Evolutionary conservation across 2,888 invertebrate species (phyloP).

Genomic region (Dione juno): DNA sequence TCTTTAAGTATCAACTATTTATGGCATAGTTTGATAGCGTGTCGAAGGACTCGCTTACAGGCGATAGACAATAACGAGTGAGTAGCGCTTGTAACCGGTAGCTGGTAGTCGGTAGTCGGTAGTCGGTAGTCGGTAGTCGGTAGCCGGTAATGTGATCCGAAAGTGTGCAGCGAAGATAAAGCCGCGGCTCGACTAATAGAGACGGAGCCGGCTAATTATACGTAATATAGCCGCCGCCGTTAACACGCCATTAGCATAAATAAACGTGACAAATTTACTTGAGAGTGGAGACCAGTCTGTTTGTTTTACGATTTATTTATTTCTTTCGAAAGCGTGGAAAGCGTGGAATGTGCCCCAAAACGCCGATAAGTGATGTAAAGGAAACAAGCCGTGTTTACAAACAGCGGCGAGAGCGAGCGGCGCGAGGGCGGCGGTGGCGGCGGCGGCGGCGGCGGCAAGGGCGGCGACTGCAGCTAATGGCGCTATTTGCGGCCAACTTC

Average conservation of each 20-base stretch:
- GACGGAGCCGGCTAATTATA: constrained; percentile 27
- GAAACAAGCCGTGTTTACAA: constrained; percentile 61
- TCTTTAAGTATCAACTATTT: background rate
- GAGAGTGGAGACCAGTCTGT: constrained; percentile 42
- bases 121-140: background rate
- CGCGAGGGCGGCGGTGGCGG: constrained; percentile 18
- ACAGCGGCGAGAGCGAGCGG: constrained; percentile 48
- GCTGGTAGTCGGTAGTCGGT: background rate
- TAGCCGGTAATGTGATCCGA: constrained; percentile 2
- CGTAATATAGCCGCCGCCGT: constrained; percentile 53
- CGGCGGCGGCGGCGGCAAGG: constrained; percentile 42
- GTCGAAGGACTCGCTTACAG: background rate
- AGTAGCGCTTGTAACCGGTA: too few species aligned
- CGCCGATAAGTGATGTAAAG: constrained; percentile 28
- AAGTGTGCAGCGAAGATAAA: background rate
- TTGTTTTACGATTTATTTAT: constrained; percentile 58
- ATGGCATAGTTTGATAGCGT: background rate
- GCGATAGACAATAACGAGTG: background rate
- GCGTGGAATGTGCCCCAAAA: constrained; percentile 61
- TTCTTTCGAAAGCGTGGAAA: constrained; percentile 48
- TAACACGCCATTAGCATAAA: constrained; percentile 77
- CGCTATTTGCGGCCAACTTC: constrained; percentile 60
- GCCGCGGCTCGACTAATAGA: constrained; percentile 31
- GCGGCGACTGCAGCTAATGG: constrained; percentile 61
- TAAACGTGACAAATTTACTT: constrained; percentile 69